Base-by-base conservation (phyloP, 2,113 vertebrate species). In the Mesocricetus auratus region DNA sequence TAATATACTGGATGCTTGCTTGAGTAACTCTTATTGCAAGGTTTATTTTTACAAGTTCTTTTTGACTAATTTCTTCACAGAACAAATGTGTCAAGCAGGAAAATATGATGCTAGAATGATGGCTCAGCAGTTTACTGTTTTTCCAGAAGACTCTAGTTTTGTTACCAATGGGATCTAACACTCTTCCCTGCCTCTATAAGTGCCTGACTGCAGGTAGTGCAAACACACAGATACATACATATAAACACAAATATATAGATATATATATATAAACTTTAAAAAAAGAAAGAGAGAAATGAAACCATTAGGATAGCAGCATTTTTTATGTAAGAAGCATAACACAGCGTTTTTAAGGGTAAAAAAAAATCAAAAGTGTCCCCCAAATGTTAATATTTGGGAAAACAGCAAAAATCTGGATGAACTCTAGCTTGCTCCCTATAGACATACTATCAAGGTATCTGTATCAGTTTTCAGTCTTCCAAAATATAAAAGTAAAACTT, bases 401-500 rank as follows among this genome's bases (percentile, higher is more conserved):
- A 96, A 96, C 86, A 95, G 82, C 82, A 93, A 98, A 96, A 95
- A 95, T 66, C 90, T 94, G 33, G 53, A 87, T 82, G 95, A 97
- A 89, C 89, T 94, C 66, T 93, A 97, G 91, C 93, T 97, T 98
- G 93, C 92, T 96, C 82, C 94, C 91, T 83, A n/a, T n/a, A n/a
- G n/a, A n/a, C n/a, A n/a, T 96, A 7, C 94, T 96, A 42, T 95
- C 90, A 95, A 90, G 19, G 3, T 97, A 93, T 97, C 95, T 91
- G 77, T 97, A 95, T 87, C 31, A 75, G 6, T 88, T 91, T 87
- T 92, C 58, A 93, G 86, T 50, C 16, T 88, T 58, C 96, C 21
- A 69, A 69, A 87, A 69, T 17, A n/a, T 50, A 21, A 85, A 58
- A 82, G 58, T 42, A 42, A 50, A 36, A 36, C 10, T 21, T 22